phyloP scores from a whole-genome alignment of 2,113 vertebrate species.

The Scatophagus argus region DNA sequence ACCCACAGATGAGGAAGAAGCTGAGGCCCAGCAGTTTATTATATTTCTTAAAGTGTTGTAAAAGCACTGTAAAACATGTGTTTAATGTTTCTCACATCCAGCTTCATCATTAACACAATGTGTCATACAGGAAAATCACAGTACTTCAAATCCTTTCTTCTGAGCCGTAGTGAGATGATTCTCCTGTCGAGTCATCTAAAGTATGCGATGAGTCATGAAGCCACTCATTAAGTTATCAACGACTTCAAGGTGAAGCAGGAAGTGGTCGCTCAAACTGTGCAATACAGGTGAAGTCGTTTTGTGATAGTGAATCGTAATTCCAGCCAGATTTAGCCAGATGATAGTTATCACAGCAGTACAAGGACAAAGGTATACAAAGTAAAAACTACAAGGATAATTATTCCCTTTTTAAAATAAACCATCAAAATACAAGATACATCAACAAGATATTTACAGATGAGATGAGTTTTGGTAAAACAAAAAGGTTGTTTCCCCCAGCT shows the following conservation, averaged over 20 bases:
- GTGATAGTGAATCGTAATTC: background rate
- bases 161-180: constrained; percentile 1
- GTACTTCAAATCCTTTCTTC: background rate
- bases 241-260: constrained; percentile 15
- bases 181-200: no score
- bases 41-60: background rate
- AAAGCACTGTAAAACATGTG: background rate
- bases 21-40: background rate
- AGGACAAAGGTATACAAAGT: no score
- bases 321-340: background rate
- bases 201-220: constrained; percentile 31
- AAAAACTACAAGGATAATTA: no score
- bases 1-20: background rate
- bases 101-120: background rate
- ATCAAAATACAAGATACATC: no score
- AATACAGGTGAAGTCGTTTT: background rate
- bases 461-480: background rate
- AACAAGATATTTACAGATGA: no score
- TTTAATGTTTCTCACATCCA: background rate
- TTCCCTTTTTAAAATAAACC: no score
- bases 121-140: background rate
- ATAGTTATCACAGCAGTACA: no score
- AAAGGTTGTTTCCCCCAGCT: background rate
- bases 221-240: background rate
- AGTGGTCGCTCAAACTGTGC: background rate